Percentiles rank a stretch among this genome's conserved stretches.
phyloP scores from a whole-genome alignment of 2,888 invertebrate species.

The Geotrupes spiniger region DNA sequence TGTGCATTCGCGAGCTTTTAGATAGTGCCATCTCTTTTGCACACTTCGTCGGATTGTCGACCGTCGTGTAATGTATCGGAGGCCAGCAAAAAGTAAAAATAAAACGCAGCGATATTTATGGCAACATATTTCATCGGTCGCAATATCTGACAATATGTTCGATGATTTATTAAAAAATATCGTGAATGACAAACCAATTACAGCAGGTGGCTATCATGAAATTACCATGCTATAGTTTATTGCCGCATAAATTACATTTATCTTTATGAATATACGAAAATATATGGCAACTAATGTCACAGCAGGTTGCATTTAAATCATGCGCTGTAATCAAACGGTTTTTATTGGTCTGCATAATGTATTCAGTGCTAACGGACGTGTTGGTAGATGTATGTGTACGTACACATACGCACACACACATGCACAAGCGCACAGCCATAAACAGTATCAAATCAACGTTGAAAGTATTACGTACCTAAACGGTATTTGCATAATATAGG shows the following conservation, averaged over 20 bases:
- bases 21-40: too few relatives aligned
- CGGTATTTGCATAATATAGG: background rate
- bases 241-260: conserved; percentile 42
- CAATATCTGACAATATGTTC: conserved; percentile 16
- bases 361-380: conserved; percentile 17
- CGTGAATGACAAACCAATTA: conserved; percentile 44
- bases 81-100: background rate
- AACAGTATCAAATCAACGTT: conserved; percentile 1
- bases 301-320: conserved; percentile 39
- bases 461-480: background rate
- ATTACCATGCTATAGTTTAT: conserved; percentile 42
- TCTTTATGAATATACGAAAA: conserved; percentile 44
- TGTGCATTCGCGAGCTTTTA: too few relatives aligned
- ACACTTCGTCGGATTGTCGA: too few relatives aligned
- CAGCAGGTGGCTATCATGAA: conserved; percentile 40
- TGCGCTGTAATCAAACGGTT: conserved; percentile 32
- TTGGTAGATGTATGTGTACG: conserved; percentile 3
- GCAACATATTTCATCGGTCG: conserved; percentile 11
- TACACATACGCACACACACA: too few relatives aligned
- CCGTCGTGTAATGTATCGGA: too few relatives aligned
- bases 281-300: conserved; percentile 39
- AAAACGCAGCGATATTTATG: conserved; percentile 10
- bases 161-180: conserved; percentile 31
- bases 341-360: conserved; percentile 20
- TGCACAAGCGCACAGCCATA: too few relatives aligned